phyloP scores from a whole-genome alignment of 2,113 vertebrate species.

The Nothocercus julius region DNA sequence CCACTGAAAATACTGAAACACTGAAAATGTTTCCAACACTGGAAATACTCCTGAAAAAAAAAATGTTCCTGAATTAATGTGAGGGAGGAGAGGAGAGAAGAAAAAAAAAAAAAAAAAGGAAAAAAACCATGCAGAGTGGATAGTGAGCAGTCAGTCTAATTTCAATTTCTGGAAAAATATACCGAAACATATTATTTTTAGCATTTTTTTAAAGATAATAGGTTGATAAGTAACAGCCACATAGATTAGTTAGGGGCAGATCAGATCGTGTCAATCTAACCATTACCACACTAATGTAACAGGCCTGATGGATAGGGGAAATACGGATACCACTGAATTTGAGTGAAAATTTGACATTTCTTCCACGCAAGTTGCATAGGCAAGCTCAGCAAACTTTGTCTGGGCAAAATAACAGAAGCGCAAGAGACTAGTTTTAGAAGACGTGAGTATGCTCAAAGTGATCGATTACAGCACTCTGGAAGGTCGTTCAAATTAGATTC shows the following conservation, averaged over 20 bases:
- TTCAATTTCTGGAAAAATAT: slow-evolving; percentile 29
- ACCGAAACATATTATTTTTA: background rate
- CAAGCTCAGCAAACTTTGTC: background rate
- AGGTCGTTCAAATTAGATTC: background rate
- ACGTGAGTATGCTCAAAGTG: background rate
- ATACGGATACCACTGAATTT: background rate
- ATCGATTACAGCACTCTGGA: background rate
- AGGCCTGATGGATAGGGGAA: background rate
- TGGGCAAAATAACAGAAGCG: background rate
- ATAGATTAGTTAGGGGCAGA: background rate
- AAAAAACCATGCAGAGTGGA: background rate
- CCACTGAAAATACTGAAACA: too few species aligned
- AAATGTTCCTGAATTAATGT: background rate
- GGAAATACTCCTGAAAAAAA: background rate
- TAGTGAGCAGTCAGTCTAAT: background rate
- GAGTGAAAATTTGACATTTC: background rate
- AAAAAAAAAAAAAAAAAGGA: background rate
- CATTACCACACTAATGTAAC: slow-evolving; percentile 12
- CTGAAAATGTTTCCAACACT: background rate
- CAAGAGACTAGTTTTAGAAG: background rate
- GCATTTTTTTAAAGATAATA: slow-evolving; percentile 33
- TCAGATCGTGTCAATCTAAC: background rate
- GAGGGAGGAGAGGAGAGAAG: too few species aligned
- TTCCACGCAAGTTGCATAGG: background rate
- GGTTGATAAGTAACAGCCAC: slow-evolving; percentile 27